Evolutionary conservation across 2,113 vertebrate species (phyloP).

Genomic region (Callionymus lyra): DNA sequence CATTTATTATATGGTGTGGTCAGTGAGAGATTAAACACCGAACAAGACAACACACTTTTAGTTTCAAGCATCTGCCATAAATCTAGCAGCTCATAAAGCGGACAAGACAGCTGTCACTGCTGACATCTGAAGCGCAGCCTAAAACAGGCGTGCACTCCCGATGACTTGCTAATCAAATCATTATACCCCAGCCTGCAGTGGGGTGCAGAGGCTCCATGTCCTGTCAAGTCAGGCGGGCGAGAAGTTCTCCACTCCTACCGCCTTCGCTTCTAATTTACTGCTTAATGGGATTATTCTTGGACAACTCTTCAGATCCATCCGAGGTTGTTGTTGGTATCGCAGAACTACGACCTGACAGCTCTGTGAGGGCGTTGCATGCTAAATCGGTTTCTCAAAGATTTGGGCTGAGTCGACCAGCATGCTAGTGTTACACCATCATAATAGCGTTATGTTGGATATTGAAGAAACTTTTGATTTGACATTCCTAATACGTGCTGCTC

Average conservation of each 20-base stretch:
- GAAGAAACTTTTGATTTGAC: too few relatives aligned
- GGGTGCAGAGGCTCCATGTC: not conserved
- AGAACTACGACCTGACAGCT: conserved; percentile 7
- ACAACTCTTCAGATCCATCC: conserved; percentile 12
- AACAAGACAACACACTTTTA: conserved; percentile 7
- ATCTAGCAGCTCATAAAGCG: conserved; percentile 35
- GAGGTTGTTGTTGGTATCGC: conserved; percentile 9
- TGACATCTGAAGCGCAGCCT: conserved; percentile 15
- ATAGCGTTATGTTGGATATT: too few relatives aligned
- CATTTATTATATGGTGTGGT: too few relatives aligned
- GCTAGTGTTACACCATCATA: too few relatives aligned
- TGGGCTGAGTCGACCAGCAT: not conserved
- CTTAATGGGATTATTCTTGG: conserved; percentile 25
- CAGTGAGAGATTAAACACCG: too few relatives aligned
- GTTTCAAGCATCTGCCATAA: conserved; percentile 40
- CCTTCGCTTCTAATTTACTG: conserved; percentile 24
- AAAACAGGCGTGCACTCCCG: conserved; percentile 25
- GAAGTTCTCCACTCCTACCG: conserved; percentile 4
- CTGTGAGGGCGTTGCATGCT: not conserved
- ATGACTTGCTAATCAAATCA: conserved; percentile 37
- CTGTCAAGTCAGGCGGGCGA: conserved; percentile 3
- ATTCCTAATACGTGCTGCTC: too few relatives aligned
- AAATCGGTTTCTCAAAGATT: not conserved
- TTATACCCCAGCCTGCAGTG: conserved; percentile 19
- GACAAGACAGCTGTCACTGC: conserved; percentile 47